Conservation (phyloP, 2,888 invertebrate genomes). For the Meandrusa payeni region DNA sequence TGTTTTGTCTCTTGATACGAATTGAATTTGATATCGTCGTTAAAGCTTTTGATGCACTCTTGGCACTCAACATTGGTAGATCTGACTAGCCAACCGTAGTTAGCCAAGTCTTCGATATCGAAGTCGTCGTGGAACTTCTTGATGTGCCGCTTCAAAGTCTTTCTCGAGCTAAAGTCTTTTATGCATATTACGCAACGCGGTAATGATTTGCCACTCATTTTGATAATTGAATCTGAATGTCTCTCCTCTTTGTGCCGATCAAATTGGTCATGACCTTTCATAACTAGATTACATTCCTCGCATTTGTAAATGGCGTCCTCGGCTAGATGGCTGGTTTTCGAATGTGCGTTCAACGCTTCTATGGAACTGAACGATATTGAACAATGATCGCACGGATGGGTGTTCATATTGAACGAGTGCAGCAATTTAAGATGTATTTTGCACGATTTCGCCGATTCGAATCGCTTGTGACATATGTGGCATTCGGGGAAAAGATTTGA, state of each 20-base stretch:
- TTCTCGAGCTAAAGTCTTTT: conserved; percentile 65
- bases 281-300: conserved; percentile 57
- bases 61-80: conserved; percentile 50
- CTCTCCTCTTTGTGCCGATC: conserved; percentile 49
- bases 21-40: conserved; percentile 41
- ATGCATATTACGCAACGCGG: conserved; percentile 60
- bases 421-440: conserved; percentile 61
- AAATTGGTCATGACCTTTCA: conserved; percentile 57
- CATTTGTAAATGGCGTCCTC: conserved; percentile 65
- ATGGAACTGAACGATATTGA: conserved; percentile 56
- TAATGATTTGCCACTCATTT: conserved; percentile 39
- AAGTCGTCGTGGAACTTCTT: conserved; percentile 62
- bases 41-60: conserved; percentile 54
- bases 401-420: conserved; percentile 64
- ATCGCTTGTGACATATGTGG: conserved; percentile 60
- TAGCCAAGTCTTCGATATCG: conserved; percentile 53
- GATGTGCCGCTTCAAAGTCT: conserved; percentile 61
- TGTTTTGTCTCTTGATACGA: conserved; percentile 47
- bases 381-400: conserved; percentile 58
- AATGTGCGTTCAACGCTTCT: conserved; percentile 51
- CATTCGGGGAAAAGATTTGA: conserved; percentile 60
- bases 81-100: conserved; percentile 42
- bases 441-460: conserved; percentile 67
- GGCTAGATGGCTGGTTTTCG: conserved; percentile 54
- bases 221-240: conserved; percentile 39